Evolutionary conservation across 37 sponge, comb jelly and placozoan species (phyloP).

Genomic region (Eunapius fragilis): DNA sequence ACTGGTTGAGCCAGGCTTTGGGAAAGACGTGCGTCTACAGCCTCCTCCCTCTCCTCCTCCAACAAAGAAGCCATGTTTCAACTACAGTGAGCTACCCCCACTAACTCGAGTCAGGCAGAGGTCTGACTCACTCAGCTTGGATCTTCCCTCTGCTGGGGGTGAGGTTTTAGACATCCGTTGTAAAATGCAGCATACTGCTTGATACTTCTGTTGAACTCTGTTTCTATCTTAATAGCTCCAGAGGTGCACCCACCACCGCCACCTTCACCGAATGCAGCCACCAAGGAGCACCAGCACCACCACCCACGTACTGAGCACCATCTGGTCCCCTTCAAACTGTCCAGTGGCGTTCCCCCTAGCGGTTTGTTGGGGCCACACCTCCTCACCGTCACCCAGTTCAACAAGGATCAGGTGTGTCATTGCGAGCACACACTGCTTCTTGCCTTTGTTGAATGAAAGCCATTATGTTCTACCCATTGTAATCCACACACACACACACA

Average conservation of each 20-base stretch:
- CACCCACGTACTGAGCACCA: neutral
- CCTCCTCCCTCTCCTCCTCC: constrained; percentile 69
- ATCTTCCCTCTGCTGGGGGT: neutral
- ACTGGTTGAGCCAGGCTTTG: constrained; percentile 84
- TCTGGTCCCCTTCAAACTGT: neutral
- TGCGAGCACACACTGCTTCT: neutral
- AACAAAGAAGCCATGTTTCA: neutral
- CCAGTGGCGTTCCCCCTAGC: neutral
- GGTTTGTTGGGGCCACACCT: constrained; percentile 64
- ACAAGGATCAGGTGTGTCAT: constrained; percentile 67
- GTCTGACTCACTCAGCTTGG: neutral
- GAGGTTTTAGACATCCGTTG: too few species aligned
- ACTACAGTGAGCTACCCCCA: neutral
- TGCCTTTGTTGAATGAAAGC: too few species aligned
- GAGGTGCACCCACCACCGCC: neutral
- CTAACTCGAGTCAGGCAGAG: neutral
- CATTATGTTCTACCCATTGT: too few species aligned
- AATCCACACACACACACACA: too few species aligned
- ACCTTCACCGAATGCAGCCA: neutral
- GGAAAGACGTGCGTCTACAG: constrained; percentile 76
- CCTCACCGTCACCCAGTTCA: constrained; percentile 84
- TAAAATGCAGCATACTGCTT: too few species aligned
- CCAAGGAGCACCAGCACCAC: neutral
- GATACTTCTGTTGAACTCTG: too few species aligned
- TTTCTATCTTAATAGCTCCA: neutral